Evolutionary conservation across 2,113 vertebrate genomes (phyloP), one percentile per base, ranked within the genome.

Genomic region (Uropsilus gracilis): DNA sequence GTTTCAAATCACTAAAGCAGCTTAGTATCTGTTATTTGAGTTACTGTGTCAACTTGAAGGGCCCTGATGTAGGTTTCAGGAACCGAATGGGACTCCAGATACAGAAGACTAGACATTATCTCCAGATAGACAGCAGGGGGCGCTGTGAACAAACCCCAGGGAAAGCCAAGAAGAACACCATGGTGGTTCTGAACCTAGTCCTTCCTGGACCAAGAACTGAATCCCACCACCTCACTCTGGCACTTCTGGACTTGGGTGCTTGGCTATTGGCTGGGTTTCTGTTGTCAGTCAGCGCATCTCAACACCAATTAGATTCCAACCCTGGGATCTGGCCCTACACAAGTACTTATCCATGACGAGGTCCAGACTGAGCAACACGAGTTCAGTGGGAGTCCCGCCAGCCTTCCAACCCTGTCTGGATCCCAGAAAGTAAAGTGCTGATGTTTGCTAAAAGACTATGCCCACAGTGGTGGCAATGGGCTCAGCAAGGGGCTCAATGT

Each of bases 81-180:
- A 57, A 53, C 17, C n/a, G 6, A 90, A 73, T 32, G 64, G 64
- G 55, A 75, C 14, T 17, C 39, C 28, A 28, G 48, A 77, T 48
- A 17, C 42, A 10, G 32, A 34, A 53, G n/a, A 90, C 20, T 17
- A 30, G 28, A 64, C 17, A 8, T 42, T 89, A 88, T 86, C 39
- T 3, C 84, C 44, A 37, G 78, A n/a, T 2, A 10, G 18, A 30
- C 83, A 89, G 83, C 86, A 96, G 95, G 59, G 90, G 75, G 90
- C 14, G 3, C 75, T 91, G 64, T 66, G 59, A 75, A 82, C 34
- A 93, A 87, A 28, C 11, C 8, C 26, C 1, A 30, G 22, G 26
- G 42, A 69, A 80, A 28, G 1, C 32, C 22, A 42, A 73, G 34
- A 59, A 13, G 37, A 50, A 46, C n/a, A 53, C 9, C 3, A 11